Conservation (phyloP, 2,888 invertebrate genomes). For the Coenonympha arcania region DNA sequence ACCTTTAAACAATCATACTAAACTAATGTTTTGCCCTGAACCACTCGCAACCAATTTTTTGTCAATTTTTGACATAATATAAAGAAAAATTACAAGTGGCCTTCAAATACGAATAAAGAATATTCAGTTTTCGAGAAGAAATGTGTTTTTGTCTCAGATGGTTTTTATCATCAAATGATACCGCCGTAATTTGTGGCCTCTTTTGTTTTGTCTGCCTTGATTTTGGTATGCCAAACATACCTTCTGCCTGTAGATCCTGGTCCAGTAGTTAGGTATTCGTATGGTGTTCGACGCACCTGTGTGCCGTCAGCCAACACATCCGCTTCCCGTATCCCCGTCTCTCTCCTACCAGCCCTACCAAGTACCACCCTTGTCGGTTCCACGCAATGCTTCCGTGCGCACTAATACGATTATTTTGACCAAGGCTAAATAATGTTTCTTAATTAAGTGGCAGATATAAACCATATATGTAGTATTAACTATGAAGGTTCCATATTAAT, state of each 20-base stretch:
- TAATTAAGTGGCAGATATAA: constrained; percentile 1
- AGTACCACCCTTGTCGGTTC: constrained; percentile 37
- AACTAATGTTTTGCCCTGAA: too few relatives aligned
- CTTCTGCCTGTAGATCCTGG: not conserved
- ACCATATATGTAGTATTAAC: not conserved
- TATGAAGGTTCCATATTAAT: not conserved
- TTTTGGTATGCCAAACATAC: not conserved
- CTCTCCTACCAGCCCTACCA: constrained; percentile 37
- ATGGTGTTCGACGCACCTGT: constrained; percentile 49
- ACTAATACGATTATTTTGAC: constrained; percentile 24
- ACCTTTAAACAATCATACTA: too few relatives aligned
- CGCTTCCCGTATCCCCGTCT: constrained; percentile 63
- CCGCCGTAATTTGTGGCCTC: not conserved
- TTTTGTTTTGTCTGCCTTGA: not conserved
- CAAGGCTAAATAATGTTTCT: constrained; percentile 20
- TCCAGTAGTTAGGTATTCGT: constrained; percentile 35
- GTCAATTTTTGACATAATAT: too few relatives aligned
- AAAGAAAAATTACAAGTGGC: too few relatives aligned
- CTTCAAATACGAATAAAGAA: too few relatives aligned
- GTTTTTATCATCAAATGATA: too few relatives aligned
- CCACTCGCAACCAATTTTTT: too few relatives aligned
- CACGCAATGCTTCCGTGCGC: constrained; percentile 34
- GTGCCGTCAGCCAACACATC: constrained; percentile 45
- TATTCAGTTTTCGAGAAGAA: too few relatives aligned
- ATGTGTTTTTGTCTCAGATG: too few relatives aligned